These are phyloP conservation scores for Rachycentron canadum DNA, from an alignment of 2,797 vertebrate species.

Conservation along the genomic window DNA sequence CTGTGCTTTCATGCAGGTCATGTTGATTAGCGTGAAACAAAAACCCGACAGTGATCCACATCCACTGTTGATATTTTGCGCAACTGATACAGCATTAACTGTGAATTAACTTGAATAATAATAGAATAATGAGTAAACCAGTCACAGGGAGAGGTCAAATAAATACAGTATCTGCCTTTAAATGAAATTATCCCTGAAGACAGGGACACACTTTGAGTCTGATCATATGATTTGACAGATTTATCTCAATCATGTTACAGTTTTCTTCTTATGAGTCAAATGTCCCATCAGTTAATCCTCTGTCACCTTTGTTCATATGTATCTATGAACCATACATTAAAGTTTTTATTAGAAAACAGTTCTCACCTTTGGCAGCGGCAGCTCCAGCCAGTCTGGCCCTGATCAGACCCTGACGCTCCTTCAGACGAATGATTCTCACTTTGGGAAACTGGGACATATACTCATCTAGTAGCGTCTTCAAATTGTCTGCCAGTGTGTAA, in stretches of 20 bases:
- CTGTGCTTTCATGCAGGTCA: neutral
- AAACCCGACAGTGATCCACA: neutral
- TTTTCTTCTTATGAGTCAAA: neutral
- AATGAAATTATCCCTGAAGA: neutral
- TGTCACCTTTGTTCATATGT: neutral
- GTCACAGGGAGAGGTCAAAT: neutral
- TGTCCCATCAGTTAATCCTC: neutral
- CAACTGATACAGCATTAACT: neutral
- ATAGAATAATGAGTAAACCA: neutral
- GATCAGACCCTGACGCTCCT: conserved; percentile 94
- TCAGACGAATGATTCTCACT: conserved; percentile 92
- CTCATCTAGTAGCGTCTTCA: conserved; percentile 89
- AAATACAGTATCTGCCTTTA: neutral
- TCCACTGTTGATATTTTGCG: neutral
- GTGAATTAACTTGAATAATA: neutral
- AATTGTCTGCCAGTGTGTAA: conserved; percentile 83
- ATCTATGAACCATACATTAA: neutral
- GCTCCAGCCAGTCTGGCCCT: conserved; percentile 94
- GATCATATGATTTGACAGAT: neutral
- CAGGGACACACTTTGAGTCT: neutral
- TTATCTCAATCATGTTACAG: neutral
- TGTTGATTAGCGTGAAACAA: neutral
- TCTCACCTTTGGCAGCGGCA: conserved; percentile 90
- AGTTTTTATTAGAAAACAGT: neutral
- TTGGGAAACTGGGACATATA: conserved; percentile 94